Base-by-base conservation (phyloP, 1,140 invertebrate species). In the Aphelenchoides besseyi region DNA sequence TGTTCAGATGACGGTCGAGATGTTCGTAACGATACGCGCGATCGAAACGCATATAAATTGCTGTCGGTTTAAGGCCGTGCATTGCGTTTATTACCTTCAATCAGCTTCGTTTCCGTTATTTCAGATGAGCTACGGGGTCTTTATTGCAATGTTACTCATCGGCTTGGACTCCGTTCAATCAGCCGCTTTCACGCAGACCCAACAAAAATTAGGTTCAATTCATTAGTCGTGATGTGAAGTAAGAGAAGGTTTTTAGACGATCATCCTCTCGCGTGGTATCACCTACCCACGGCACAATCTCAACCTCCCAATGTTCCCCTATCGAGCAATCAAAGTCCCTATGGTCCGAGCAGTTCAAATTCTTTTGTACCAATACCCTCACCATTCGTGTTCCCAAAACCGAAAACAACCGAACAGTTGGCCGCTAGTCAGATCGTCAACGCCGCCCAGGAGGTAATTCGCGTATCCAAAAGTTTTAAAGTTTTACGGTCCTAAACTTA, bases 361-460 rank as follows among this genome's bases (percentile, higher is more conserved):
- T 59, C 55, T 28, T 59, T 59, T 33, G 55, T 59, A 8, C 55
- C 55, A 33, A 59, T 59, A 8, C 55, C 55, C 5, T 59, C 55
- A 23, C 55, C 55, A 28, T 59, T 59, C 55, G 5, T 8, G 12
- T 23, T 59, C 5, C 55, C 55, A 28, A 28, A 33, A 29, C 18
- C 55, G 5, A 59, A 59, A 59, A 59, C 5, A 8, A 5, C 55
- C 26, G 5, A 59, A 33, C 5, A 59, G 18, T 8, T 59, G 5
- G 55, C 55, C 5, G 55, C 55, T 28, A 59, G 55, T 59, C 55
- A 59, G 18, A 59, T 59, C 5, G 55, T 59, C 5, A 59, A 59
- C 18, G 18, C 55, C 5, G 55, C 55, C 12, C 55, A 59, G 55
- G 18, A 18, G 55, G 5, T 28, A 59, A 23, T 59, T 59, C 5